Conservation (phyloP, 2,888 invertebrate species). For the Sarcophaga caerulescens region DNA sequence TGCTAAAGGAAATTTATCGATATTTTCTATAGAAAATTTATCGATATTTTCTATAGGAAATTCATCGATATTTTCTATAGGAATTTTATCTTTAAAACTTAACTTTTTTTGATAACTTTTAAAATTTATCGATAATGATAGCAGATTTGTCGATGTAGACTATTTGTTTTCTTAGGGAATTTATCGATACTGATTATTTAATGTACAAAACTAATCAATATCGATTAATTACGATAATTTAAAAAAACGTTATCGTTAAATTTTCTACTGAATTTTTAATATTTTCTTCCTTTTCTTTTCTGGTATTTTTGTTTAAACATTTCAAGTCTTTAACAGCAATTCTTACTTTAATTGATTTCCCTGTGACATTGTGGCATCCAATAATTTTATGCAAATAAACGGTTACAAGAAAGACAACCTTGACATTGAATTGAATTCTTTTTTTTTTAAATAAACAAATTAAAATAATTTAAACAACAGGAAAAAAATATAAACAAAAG, state of each 20-base stretch:
- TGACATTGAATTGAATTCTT: slow-evolving; percentile 58
- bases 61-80: no score
- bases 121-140: no score
- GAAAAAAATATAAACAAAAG: slow-evolving; percentile 37
- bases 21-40: no score
- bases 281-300: no score
- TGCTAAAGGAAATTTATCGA: no score
- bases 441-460: slow-evolving; percentile 36
- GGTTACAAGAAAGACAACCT: slow-evolving; percentile 56
- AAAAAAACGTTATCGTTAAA: neutral
- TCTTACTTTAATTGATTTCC: neutral
- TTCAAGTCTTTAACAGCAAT: slow-evolving; percentile 19
- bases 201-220: no score
- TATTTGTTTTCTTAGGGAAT: no score
- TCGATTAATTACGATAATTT: neutral
- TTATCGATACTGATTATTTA: no score
- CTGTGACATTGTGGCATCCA: neutral
- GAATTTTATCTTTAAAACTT: no score
- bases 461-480: neutral
- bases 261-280: neutral
- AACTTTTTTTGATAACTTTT: no score
- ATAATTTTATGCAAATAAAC: neutral
- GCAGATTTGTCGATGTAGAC: no score
- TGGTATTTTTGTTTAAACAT: slow-evolving; percentile 8
- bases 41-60: no score